A percentile compares a stretch with the other conserved stretches of the same genome.
Conservation (phyloP, 2,113 vertebrate species). For the Damaliscus lunatus region DNA sequence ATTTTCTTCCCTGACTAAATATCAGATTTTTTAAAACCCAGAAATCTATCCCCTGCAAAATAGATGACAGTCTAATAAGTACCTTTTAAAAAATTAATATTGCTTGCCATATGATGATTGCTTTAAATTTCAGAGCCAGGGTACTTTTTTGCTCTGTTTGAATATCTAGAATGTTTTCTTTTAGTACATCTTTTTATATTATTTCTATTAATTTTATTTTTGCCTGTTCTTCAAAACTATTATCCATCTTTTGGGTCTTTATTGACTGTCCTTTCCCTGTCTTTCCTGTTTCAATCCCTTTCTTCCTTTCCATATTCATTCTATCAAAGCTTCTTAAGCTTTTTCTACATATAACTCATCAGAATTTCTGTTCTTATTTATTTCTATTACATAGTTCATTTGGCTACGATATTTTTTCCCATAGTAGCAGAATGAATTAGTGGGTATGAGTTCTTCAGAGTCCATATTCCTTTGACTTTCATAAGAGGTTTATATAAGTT, state of each 20-base stretch:
- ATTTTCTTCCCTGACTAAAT: not conserved
- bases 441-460: not conserved
- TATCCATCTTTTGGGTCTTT: not conserved
- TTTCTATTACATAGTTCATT: not conserved
- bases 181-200: not conserved
- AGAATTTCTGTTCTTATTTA: not conserved
- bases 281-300: not conserved
- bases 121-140: not conserved
- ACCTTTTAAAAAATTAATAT: not conserved
- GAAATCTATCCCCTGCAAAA: not conserved
- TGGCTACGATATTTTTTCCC: not conserved
- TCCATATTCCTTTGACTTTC: not conserved
- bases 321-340: not conserved
- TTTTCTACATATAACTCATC: not conserved
- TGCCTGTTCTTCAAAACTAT: not conserved
- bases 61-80: not conserved
- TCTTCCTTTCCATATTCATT: not conserved
- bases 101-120: not conserved
- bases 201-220: not conserved
- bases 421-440: not conserved
- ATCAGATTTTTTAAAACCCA: not conserved
- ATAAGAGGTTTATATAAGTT: not conserved
- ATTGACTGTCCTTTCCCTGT: not conserved
- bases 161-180: conserved; percentile 27
- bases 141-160: not conserved